Conservation (phyloP, 2,888 invertebrate genomes). For the Gryllus longicercus region DNA sequence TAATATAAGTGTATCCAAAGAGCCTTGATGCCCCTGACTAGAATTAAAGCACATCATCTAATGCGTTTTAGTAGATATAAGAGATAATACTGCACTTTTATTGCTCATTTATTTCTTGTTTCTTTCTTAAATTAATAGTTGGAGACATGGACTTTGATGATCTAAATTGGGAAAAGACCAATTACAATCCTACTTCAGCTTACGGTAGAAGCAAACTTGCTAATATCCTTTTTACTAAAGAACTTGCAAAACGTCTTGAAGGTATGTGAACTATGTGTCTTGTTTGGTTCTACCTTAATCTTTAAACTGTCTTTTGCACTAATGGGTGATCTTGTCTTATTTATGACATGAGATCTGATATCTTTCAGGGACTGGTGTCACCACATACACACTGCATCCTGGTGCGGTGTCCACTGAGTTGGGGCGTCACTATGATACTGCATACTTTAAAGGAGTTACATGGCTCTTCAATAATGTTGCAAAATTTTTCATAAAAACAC, state of each 20-base stretch:
- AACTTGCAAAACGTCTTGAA: conserved; percentile 41
- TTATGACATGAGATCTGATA: too few species aligned
- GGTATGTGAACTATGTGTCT: conserved; percentile 24
- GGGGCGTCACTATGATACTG: conserved; percentile 58
- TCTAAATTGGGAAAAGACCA: conserved; percentile 31
- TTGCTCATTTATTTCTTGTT: not conserved
- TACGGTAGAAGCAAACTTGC: conserved; percentile 45
- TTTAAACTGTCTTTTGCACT: too few species aligned
- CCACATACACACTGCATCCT: conserved; percentile 32
- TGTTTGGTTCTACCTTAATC: not conserved
- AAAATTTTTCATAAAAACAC: conserved; percentile 55
- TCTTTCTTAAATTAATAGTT: conserved; percentile 26
- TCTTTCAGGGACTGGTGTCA: conserved; percentile 31
- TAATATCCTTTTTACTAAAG: conserved; percentile 43
- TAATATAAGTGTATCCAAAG: too few species aligned
- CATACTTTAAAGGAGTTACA: conserved; percentile 52
- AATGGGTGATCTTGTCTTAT: too few species aligned
- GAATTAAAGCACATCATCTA: too few species aligned
- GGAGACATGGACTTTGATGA: conserved; percentile 39
- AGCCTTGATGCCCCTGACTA: too few species aligned
- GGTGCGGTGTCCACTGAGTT: conserved; percentile 55
- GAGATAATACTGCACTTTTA: too few species aligned
- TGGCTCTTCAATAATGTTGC: conserved; percentile 44
- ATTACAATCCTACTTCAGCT: conserved; percentile 28
- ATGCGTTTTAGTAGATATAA: too few species aligned